Conservation (phyloP, 2,113 vertebrate genomes). For the Bufo gargarizans region DNA sequence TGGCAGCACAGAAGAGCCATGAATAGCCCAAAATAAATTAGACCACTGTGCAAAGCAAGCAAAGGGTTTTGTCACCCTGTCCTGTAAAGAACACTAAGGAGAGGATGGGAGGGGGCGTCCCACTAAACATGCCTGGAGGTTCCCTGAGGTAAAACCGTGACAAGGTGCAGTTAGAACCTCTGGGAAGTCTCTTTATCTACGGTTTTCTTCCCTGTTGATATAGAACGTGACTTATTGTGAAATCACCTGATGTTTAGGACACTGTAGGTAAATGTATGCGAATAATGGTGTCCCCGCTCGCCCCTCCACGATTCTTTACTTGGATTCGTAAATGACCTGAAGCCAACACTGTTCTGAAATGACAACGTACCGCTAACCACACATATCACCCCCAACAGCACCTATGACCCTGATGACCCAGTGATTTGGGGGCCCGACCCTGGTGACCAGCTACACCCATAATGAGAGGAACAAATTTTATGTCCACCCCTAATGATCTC, state of each 20-base stretch:
- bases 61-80: conserved; percentile 48
- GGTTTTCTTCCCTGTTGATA: not conserved
- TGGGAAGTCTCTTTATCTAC: not conserved
- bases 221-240: not conserved
- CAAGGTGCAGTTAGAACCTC: not conserved
- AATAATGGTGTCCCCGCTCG: not conserved
- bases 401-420: not conserved
- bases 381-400: not conserved
- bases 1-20: conserved; percentile 48
- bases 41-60: conserved; percentile 47
- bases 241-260: not conserved
- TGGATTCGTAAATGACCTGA: not conserved
- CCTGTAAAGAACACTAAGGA: conserved; percentile 44
- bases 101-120: not conserved
- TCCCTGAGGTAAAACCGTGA: conserved; percentile 39
- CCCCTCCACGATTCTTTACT: not conserved
- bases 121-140: conserved; percentile 34
- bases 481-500: not conserved
- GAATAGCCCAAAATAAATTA: conserved; percentile 54
- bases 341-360: not conserved
- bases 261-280: not conserved
- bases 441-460: too few species aligned
- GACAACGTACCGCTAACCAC: not conserved
- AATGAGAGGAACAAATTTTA: too few species aligned
- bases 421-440: too few species aligned